Evolutionary conservation across 1,140 invertebrate species (phyloP).

Genomic region (Phthorimaea operculella): DNA sequence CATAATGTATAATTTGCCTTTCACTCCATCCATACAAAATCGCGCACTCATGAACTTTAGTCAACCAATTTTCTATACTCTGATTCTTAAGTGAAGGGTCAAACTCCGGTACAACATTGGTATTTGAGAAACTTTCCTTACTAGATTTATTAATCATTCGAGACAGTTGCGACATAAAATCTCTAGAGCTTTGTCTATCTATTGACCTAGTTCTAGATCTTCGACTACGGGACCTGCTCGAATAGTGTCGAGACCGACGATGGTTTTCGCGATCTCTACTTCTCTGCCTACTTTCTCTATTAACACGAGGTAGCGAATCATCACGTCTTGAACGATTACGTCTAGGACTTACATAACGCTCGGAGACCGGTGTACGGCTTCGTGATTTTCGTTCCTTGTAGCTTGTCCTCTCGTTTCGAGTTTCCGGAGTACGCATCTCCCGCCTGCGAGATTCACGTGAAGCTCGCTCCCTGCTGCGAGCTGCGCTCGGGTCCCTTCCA

Average conservation of each 20-base stretch:
- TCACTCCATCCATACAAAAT: constrained; percentile 9
- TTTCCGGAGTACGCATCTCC: background rate
- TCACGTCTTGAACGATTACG: background rate
- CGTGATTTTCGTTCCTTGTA: background rate
- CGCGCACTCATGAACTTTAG: constrained; percentile 10
- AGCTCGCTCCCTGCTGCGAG: too few relatives aligned
- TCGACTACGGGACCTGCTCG: background rate
- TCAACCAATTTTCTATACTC: constrained; percentile 6
- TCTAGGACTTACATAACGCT: background rate
- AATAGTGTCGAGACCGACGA: background rate
- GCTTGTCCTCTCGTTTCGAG: background rate
- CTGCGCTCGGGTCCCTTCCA: background rate
- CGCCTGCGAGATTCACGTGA: background rate
- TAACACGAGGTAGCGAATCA: background rate
- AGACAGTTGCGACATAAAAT: constrained; percentile 3
- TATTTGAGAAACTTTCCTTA: constrained; percentile 5
- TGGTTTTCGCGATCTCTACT: background rate
- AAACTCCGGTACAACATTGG: constrained; percentile 8
- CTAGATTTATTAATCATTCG: background rate
- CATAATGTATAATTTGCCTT: constrained; percentile 6
- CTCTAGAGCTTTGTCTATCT: background rate
- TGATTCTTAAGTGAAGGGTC: constrained; percentile 6
- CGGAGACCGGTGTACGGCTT: background rate
- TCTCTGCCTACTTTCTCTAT: background rate
- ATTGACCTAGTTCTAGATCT: background rate